These are phyloP conservation scores for Cephonodes hylas DNA, from an alignment of 2,888 invertebrate genomes.

Conservation along the genomic window DNA sequence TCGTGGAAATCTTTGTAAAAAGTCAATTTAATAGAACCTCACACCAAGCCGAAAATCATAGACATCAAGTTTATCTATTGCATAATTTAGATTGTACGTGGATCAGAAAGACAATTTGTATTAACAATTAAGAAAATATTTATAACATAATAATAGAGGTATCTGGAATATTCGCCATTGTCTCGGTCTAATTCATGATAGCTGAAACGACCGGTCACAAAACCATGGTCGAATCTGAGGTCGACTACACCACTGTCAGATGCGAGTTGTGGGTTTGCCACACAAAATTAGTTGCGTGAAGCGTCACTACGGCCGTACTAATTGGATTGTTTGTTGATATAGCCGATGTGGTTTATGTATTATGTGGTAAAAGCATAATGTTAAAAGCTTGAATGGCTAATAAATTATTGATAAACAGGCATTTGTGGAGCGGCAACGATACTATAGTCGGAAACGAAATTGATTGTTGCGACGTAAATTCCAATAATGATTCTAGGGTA, in stretches of 20 bases:
- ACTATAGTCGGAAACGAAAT: too few species aligned
- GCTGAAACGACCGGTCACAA: neutral
- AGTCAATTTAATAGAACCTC: too few species aligned
- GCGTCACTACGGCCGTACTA: neutral
- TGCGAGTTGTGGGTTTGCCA: constrained; percentile 1
- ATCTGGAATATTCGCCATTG: neutral
- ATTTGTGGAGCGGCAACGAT: neutral
- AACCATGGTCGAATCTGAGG: neutral
- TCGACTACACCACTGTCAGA: neutral
- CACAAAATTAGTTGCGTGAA: neutral
- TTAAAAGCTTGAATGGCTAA: neutral
- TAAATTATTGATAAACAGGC: neutral
- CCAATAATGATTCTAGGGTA: too few species aligned
- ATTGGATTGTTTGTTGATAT: constrained; percentile 5
- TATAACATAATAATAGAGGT: neutral
- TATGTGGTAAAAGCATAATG: neutral
- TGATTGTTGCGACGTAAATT: too few species aligned
- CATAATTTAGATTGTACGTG: too few species aligned
- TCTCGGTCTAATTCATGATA: neutral
- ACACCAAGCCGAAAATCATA: too few species aligned
- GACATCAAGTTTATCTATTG: too few species aligned
- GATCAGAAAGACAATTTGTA: too few species aligned
- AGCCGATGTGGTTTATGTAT: neutral
- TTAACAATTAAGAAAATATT: neutral
- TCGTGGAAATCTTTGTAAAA: too few species aligned